These are phyloP conservation scores for Pollimyrus isidori DNA, from an alignment of 2,113 vertebrate species.

Conservation along the genomic window DNA sequence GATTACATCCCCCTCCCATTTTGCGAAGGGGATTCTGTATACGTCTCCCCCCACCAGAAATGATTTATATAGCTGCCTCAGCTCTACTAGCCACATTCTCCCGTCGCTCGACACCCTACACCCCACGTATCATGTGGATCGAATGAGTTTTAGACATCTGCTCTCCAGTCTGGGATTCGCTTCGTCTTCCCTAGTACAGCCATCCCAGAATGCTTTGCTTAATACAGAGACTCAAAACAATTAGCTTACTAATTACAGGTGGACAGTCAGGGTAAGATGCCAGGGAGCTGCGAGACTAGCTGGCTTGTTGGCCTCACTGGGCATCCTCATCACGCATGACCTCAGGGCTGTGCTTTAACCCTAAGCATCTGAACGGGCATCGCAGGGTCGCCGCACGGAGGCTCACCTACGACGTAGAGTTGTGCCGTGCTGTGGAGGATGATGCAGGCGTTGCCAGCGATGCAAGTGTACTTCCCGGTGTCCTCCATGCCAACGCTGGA, in stretches of 20 bases:
- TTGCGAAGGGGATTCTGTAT: neutral
- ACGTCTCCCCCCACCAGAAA: neutral
- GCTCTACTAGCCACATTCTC: neutral
- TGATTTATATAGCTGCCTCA: neutral
- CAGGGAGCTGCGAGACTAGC: neutral
- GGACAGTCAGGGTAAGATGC: neutral
- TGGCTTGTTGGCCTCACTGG: neutral
- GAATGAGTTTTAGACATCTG: neutral
- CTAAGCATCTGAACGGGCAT: neutral
- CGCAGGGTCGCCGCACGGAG: neutral
- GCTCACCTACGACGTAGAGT: constrained; percentile 88
- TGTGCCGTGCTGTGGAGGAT: constrained; percentile 79
- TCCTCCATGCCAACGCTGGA: constrained; percentile 78
- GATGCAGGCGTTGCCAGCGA: constrained; percentile 91
- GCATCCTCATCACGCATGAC: neutral
- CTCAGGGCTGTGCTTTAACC: neutral
- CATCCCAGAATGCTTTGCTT: neutral
- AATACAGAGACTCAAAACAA: neutral
- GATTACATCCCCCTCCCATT: constrained; percentile 37
- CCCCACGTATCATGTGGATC: neutral
- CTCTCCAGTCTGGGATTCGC: neutral
- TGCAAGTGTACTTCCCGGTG: constrained; percentile 85
- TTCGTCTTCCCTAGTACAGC: neutral
- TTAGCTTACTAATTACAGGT: neutral
- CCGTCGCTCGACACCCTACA: neutral